Percentiles rank a stretch among this genome's conserved stretches.
phyloP scores from a whole-genome alignment of 2,797 vertebrate genomes.

The Anomalospiza imberbis region DNA sequence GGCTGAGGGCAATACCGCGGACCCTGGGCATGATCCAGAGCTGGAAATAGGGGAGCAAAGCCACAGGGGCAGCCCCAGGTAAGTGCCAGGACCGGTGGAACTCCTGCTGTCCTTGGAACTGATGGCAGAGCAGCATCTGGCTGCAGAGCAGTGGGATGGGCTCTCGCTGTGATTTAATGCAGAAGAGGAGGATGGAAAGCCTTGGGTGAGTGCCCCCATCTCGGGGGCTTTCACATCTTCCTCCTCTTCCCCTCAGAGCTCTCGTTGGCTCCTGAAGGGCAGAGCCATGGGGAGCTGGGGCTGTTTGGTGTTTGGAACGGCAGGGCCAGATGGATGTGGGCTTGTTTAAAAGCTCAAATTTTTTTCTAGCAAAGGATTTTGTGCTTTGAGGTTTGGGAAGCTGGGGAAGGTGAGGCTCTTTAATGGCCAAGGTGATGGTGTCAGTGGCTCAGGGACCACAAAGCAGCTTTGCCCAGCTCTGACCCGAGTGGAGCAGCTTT shows the following conservation, averaged over 20 bases:
- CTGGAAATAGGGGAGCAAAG: accelerated
- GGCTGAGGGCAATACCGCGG: accelerated
- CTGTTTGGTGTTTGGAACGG: background rate
- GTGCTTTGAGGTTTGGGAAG: slow-evolving; percentile 32
- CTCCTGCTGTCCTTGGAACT: accelerated
- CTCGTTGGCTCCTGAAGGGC: background rate
- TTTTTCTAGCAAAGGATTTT: slow-evolving; percentile 29
- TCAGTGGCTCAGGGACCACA: accelerated
- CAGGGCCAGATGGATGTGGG: slow-evolving; percentile 16
- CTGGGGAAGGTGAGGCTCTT: background rate
- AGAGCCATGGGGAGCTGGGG: background rate
- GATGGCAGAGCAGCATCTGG: background rate
- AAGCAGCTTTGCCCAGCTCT: background rate
- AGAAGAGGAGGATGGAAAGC: background rate
- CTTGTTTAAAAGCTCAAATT: slow-evolving; percentile 29
- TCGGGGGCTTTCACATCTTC: background rate
- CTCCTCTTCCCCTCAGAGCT: slow-evolving; percentile 17
- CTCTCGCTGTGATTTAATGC: background rate
- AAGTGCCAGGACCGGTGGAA: background rate
- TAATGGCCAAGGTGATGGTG: background rate
- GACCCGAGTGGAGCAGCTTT: background rate
- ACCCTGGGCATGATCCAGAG: background rate
- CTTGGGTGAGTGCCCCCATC: accelerated
- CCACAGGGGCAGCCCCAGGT: accelerated
- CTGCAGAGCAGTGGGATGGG: background rate